Conservation (phyloP, 2,888 invertebrate genomes). For the Philereme vetulata region DNA sequence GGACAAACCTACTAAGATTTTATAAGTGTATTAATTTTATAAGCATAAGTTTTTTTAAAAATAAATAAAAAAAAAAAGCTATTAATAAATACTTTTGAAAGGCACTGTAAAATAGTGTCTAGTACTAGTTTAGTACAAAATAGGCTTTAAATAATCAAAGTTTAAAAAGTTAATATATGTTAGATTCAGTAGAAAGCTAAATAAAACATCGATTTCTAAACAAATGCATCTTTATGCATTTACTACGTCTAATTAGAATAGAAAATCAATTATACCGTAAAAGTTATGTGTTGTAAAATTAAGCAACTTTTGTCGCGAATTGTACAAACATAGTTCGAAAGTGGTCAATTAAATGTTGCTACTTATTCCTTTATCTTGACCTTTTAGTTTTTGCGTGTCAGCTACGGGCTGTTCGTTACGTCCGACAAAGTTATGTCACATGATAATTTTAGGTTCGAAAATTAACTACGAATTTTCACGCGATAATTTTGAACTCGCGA, state of each 20-base stretch:
- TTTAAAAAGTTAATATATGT: background rate
- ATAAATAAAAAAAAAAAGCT: too few species aligned
- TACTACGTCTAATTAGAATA: slow-evolving; percentile 23
- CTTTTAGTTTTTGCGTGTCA: slow-evolving; percentile 39
- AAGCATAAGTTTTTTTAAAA: too few species aligned
- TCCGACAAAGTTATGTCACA: slow-evolving; percentile 38
- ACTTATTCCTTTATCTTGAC: slow-evolving; percentile 35
- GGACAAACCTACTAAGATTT: too few species aligned
- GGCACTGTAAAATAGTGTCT: too few species aligned
- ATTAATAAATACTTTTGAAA: too few species aligned
- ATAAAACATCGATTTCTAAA: slow-evolving; percentile 13
- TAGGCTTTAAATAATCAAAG: slow-evolving; percentile 1
- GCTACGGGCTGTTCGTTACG: slow-evolving; percentile 34
- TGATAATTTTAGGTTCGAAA: slow-evolving; percentile 32
- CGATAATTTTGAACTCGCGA: slow-evolving; percentile 7
- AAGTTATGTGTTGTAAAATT: slow-evolving; percentile 18
- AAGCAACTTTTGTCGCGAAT: slow-evolving; percentile 24
- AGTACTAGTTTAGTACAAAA: background rate
- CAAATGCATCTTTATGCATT: slow-evolving; percentile 15
- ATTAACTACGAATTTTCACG: slow-evolving; percentile 32
- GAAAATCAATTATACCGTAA: slow-evolving; percentile 23
- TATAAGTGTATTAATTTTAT: too few species aligned
- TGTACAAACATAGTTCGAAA: slow-evolving; percentile 39
- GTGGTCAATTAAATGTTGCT: slow-evolving; percentile 38
- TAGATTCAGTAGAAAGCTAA: slow-evolving; percentile 11